Conservation (phyloP, 2,797 vertebrate species). For the Xiphorhynchus erythropygius region DNA sequence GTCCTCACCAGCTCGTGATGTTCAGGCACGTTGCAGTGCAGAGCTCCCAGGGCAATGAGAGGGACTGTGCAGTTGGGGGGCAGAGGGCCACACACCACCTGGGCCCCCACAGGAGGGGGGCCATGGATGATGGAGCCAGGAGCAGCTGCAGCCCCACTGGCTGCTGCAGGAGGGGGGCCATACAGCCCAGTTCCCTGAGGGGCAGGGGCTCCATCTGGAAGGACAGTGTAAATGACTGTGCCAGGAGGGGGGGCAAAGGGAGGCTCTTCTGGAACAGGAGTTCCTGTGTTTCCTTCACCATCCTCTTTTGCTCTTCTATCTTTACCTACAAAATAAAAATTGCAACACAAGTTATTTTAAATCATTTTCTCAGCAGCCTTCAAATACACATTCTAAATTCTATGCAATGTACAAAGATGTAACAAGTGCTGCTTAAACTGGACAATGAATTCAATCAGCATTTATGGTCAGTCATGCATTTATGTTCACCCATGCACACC, state of each 20-base stretch:
- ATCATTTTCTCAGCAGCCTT: not conserved
- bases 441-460: not conserved
- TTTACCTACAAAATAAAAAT: not conserved
- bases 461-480: not conserved
- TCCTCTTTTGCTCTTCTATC: slow-evolving; percentile 21
- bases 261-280: slow-evolving; percentile 4
- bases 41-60: slow-evolving; percentile 73
- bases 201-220: slow-evolving; percentile 76
- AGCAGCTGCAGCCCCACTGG: slow-evolving; percentile 34
- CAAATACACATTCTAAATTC: not conserved
- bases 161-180: slow-evolving; percentile 69
- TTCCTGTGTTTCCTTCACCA: slow-evolving; percentile 64
- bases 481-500: not conserved
- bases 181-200: slow-evolving; percentile 80
- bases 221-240: slow-evolving; percentile 77
- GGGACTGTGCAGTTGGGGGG: slow-evolving; percentile 75
- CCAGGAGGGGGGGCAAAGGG: slow-evolving; percentile 71
- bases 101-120: slow-evolving; percentile 75
- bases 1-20: slow-evolving; percentile 80
- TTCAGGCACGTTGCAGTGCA: slow-evolving; percentile 83
- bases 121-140: slow-evolving; percentile 78
- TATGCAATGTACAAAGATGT: not conserved
- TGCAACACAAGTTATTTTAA: not conserved
- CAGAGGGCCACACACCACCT: slow-evolving; percentile 75
- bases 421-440: not conserved